phyloP scores from a whole-genome alignment of 1,140 invertebrate genomes.

The Lasioglossum albipes region DNA sequence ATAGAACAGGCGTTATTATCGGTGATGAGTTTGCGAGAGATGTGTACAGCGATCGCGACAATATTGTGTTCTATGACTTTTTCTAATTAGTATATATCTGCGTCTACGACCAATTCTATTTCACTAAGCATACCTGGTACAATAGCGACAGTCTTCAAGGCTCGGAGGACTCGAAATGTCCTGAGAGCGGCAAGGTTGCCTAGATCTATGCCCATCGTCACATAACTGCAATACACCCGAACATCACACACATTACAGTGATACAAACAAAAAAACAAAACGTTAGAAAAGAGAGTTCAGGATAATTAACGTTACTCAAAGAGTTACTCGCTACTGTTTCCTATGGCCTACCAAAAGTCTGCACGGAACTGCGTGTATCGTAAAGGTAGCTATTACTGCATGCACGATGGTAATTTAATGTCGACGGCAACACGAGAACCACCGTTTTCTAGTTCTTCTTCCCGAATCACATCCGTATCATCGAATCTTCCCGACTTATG shows the following conservation, averaged over 20 bases:
- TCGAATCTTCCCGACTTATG: no score
- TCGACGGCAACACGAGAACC: constrained; percentile 49
- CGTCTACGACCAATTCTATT: constrained; percentile 67
- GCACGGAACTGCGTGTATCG: constrained; percentile 50
- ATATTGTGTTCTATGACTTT: constrained; percentile 42
- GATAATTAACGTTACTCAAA: constrained; percentile 55
- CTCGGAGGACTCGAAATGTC: constrained; percentile 99
- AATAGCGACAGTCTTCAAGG: constrained; percentile 99
- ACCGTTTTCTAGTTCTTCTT: neutral
- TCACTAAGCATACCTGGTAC: constrained; percentile 92
- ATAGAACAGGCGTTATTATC: constrained; percentile 22
- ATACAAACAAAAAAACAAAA: constrained; percentile 74
- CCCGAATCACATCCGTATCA: no score
- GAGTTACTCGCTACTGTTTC: constrained; percentile 59
- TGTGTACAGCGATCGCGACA: constrained; percentile 50
- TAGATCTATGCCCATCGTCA: constrained; percentile 99
- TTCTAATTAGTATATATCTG: constrained; percentile 45
- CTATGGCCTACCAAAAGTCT: constrained; percentile 63
- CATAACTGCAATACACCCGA: constrained; percentile 91
- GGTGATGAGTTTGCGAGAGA: constrained; percentile 41
- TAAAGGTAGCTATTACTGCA: constrained; percentile 68
- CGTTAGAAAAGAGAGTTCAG: constrained; percentile 23
- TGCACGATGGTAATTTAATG: constrained; percentile 67
- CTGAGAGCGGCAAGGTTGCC: constrained; percentile 98
- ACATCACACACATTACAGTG: constrained; percentile 81